Evolutionary conservation across 1,140 invertebrate genomes (phyloP).

Genomic region (Lithobius niger): DNA sequence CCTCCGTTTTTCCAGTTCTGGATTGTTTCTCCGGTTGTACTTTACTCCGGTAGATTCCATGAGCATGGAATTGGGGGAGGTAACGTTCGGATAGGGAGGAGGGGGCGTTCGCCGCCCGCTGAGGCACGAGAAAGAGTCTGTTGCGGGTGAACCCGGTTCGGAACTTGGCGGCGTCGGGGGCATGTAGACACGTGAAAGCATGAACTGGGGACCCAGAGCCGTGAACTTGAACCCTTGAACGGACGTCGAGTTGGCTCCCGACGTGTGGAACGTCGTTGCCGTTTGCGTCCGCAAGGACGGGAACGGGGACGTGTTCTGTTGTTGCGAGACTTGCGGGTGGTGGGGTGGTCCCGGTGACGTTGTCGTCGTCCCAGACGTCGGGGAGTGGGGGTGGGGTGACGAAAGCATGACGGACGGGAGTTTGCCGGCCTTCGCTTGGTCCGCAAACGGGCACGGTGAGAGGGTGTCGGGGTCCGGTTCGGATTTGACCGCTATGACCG

Average conservation of each 20-base stretch:
- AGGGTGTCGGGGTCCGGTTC: constrained; percentile 11
- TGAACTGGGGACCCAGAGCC: constrained; percentile 17
- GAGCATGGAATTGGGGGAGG: constrained; percentile 20
- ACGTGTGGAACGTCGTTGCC: constrained; percentile 6
- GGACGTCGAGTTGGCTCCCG: background rate
- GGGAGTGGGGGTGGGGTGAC: background rate
- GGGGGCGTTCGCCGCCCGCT: constrained; percentile 21
- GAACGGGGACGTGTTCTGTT: too few relatives aligned
- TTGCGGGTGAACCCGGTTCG: constrained; percentile 47
- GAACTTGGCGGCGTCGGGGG: constrained; percentile 69
- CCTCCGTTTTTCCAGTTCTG: constrained; percentile 82
- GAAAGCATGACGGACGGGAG: background rate
- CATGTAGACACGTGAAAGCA: constrained; percentile 17
- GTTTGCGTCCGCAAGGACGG: too few relatives aligned
- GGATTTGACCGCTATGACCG: constrained; percentile 11
- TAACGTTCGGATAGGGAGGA: constrained; percentile 25
- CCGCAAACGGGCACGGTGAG: constrained; percentile 4
- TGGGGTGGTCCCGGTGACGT: background rate
- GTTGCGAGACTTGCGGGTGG: constrained; percentile 9
- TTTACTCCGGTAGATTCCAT: constrained; percentile 30
- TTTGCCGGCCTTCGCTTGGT: background rate
- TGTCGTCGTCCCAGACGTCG: background rate
- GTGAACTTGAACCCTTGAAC: constrained; percentile 9
- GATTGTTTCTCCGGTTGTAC: constrained; percentile 90
- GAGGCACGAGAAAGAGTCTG: constrained; percentile 14